A percentile compares a stretch with the other conserved stretches of the same genome.
Evolutionary conservation across 2,888 invertebrate genomes (phyloP).

Genomic region (Hyposoter didymator): DNA sequence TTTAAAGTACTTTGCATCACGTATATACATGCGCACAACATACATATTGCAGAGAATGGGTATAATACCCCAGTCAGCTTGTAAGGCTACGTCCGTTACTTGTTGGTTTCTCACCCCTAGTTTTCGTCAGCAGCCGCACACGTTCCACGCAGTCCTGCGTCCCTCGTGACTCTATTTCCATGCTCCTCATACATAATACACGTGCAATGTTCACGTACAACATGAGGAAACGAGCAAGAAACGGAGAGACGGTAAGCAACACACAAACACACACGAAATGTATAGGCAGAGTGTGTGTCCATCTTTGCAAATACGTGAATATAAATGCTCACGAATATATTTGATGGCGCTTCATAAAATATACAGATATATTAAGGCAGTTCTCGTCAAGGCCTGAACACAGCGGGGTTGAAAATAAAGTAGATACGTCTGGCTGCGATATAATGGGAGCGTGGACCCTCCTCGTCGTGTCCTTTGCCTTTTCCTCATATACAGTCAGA

Average conservation of each 20-base stretch:
- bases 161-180: conserved; percentile 56
- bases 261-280: conserved; percentile 27
- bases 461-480: background rate
- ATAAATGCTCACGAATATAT: conserved; percentile 64
- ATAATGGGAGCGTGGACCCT: conserved; percentile 23
- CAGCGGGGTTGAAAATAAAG: conserved; percentile 36
- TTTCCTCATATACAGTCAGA: background rate
- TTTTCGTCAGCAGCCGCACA: conserved; percentile 52
- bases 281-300: conserved; percentile 11
- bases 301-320: conserved; percentile 53
- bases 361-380: conserved; percentile 33
- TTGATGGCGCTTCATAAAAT: conserved; percentile 5
- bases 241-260: background rate
- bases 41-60: conserved; percentile 23
- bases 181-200: conserved; percentile 63
- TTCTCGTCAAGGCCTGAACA: conserved; percentile 19
- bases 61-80: conserved; percentile 60
- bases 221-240: conserved; percentile 4
- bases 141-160: conserved; percentile 37
- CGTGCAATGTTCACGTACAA: conserved; percentile 12
- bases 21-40: background rate
- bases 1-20: conserved; percentile 34
- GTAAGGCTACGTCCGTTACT: conserved; percentile 38
- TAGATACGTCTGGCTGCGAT: conserved; percentile 23
- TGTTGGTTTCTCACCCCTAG: conserved; percentile 52